Percentiles rank a stretch among this genome's conserved stretches.
Conservation (phyloP, 2,888 invertebrate genomes). For the Salticus scenicus region DNA sequence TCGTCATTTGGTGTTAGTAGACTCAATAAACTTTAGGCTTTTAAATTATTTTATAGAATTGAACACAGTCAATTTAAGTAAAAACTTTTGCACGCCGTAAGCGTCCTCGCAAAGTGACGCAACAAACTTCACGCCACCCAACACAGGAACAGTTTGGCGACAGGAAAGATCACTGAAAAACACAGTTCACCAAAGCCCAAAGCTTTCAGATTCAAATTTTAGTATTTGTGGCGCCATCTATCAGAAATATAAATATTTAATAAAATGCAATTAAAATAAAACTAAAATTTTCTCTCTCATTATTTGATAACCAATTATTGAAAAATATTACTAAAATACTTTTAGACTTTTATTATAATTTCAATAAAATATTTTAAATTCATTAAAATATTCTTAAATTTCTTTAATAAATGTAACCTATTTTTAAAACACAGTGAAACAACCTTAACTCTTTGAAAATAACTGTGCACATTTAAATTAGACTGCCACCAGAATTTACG, state of each 20-base stretch:
- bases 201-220: background rate
- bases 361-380: background rate
- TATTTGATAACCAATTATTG: background rate
- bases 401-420: background rate
- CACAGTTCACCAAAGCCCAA: constrained; percentile 1
- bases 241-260: background rate
- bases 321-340: background rate
- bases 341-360: background rate
- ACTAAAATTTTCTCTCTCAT: too few relatives aligned
- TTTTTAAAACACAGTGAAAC: background rate
- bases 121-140: background rate
- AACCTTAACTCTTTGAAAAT: too few relatives aligned
- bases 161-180: background rate
- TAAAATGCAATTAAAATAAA: too few relatives aligned
- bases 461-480: too few relatives aligned
- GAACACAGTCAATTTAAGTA: background rate
- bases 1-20: constrained; percentile 55
- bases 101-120: background rate
- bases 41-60: background rate
- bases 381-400: background rate
- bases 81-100: background rate
- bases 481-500: too few relatives aligned
- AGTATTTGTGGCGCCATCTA: constrained; percentile 18
- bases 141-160: constrained; percentile 23
- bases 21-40: background rate